Evolutionary conservation across 2,888 invertebrate genomes (phyloP).

Genomic region (Charanyca ferruginea): DNA sequence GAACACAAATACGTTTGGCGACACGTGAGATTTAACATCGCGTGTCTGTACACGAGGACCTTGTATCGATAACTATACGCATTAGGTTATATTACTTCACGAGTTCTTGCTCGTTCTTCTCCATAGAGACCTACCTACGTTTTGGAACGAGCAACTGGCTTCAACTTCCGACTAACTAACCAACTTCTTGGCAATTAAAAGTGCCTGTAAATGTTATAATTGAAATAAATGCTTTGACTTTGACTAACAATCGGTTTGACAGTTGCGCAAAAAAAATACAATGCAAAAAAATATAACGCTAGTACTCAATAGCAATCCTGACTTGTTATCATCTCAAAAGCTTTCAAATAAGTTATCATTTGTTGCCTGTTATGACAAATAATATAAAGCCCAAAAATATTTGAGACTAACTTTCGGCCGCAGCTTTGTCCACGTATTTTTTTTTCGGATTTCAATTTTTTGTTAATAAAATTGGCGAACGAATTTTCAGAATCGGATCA

Average conservation of each 20-base stretch:
- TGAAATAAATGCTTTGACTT: too few species aligned
- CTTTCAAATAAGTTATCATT: constrained; percentile 16
- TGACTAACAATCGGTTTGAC: too few species aligned
- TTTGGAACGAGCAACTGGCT: too few species aligned
- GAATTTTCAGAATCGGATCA: too few species aligned
- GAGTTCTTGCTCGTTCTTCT: constrained; percentile 3
- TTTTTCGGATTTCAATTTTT: too few species aligned
- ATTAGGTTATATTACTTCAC: constrained; percentile 4
- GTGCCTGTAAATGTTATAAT: too few species aligned
- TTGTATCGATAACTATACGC: neutral
- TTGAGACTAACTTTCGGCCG: too few species aligned
- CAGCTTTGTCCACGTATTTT: too few species aligned
- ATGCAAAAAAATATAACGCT: neutral
- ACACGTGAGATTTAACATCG: constrained; percentile 20
- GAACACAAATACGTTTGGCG: constrained; percentile 10
- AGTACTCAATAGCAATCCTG: constrained; percentile 13
- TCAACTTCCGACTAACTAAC: too few species aligned
- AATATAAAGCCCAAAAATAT: constrained; percentile 4
- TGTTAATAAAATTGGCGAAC: too few species aligned
- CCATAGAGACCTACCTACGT: too few species aligned
- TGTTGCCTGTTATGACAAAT: neutral
- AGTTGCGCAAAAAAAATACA: neutral
- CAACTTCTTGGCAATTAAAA: too few species aligned
- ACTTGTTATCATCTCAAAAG: constrained; percentile 25
- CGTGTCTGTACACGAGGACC: constrained; percentile 15